These are phyloP conservation scores for Agapornis canus DNA, from an alignment of 2,797 vertebrate genomes.

Conservation along the genomic window DNA sequence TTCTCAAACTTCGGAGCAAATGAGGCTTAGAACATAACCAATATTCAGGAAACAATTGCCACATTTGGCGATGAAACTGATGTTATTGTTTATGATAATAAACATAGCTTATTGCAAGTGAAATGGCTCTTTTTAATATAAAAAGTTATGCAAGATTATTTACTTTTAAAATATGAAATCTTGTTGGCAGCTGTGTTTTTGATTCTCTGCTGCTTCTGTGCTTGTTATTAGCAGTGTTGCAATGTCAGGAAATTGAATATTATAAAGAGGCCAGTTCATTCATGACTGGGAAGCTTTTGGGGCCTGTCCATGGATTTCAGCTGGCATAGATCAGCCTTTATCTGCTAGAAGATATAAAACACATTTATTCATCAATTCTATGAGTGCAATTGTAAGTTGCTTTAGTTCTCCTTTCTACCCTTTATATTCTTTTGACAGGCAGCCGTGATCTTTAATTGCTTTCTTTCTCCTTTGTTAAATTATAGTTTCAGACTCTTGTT, in stretches of 20 bases:
- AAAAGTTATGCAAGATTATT: neutral
- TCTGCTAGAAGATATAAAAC: neutral
- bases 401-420: neutral
- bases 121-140: neutral
- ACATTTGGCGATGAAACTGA: neutral
- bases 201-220: neutral
- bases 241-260: neutral
- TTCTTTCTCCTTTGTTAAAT: neutral
- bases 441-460: neutral
- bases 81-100: neutral
- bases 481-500: conserved; percentile 79
- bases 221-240: neutral
- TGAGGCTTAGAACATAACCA: neutral
- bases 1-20: neutral
- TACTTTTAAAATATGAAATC: neutral
- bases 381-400: neutral
- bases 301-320: neutral
- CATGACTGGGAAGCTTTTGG: neutral
- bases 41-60: neutral
- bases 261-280: neutral
- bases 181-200: neutral
- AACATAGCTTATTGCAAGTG: neutral
- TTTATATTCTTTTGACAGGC: neutral
- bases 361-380: neutral
- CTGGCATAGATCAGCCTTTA: neutral